phyloP scores from a whole-genome alignment of 2,888 invertebrate genomes.

The Pogonocherus hispidulus region DNA sequence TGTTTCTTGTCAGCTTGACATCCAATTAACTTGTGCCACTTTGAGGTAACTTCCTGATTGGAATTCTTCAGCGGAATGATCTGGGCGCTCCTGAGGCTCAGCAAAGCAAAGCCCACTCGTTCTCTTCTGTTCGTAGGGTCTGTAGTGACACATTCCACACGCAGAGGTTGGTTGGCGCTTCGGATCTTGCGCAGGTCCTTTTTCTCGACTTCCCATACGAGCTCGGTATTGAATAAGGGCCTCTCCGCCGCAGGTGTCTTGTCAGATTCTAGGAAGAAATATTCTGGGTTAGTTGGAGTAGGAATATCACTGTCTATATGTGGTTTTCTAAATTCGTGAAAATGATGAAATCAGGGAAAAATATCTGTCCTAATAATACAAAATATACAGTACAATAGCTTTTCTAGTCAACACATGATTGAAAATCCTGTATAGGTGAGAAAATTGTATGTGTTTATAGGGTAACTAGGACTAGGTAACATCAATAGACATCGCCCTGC shows the following conservation, averaged over 20 bases:
- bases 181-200: conserved; percentile 79
- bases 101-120: conserved; percentile 78
- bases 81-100: conserved; percentile 80
- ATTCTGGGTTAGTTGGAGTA: too few species aligned
- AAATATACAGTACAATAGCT: too few species aligned
- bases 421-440: too few species aligned
- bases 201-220: conserved; percentile 85
- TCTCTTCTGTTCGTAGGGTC: conserved; percentile 73
- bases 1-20: conserved; percentile 60
- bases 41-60: conserved; percentile 69
- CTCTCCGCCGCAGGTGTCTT: conserved; percentile 72
- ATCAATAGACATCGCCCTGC: too few species aligned
- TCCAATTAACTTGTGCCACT: conserved; percentile 77
- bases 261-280: conserved; percentile 73
- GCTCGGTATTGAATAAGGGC: conserved; percentile 79
- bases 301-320: too few species aligned
- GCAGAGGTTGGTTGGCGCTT: conserved; percentile 80
- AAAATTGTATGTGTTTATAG: too few species aligned
- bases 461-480: too few species aligned
- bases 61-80: conserved; percentile 72
- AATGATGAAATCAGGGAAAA: too few species aligned
- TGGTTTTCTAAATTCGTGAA: too few species aligned
- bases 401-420: too few species aligned
- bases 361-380: too few species aligned
- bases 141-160: conserved; percentile 77